Evolutionary conservation across 2,888 invertebrate genomes (phyloP), one percentile per base, ranked within the genome.

Genomic region (Pristionchus fissidentatus): DNA sequence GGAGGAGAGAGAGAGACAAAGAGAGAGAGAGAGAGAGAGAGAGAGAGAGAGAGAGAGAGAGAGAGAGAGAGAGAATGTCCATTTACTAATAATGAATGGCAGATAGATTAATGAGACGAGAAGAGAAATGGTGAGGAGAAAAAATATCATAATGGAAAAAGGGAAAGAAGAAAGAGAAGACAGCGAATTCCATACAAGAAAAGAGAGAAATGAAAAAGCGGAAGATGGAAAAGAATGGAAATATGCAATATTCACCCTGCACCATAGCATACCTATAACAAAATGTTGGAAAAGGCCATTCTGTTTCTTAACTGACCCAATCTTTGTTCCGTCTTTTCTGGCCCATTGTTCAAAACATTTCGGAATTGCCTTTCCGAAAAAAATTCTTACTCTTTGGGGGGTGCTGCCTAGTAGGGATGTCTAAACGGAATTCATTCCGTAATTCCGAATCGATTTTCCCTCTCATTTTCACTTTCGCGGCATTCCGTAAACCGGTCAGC

Each of bases 31-130:
- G 22, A 60, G 60, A 32, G 60, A 60, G 13, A 32, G 41, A 19
- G 79, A 79, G 84, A 84, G 84, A 66, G 73, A 66, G 66, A n/a
- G 66, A 80, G 38, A 22, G 49, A 62, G 26, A 32, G 22, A 60
- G 60, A 32, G 60, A 60, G 13, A 32, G 41, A 19, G 70, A 41
- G n/a, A 43, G 46, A 46, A 73, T 73, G 73, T 73, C 29, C 73
- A 46, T 73, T 73, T 73, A 73, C 73, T 73, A 73, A 73, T 73
- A 73, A 73, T 73, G 73, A 73, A 73, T 73, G 73, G 46, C 73
- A 73, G 43, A 73, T 73, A 46, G 73, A 73, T 43, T 43, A 46
- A 73, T 73, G 46, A 46, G 73, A 73, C 41, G 73, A 46, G 46
- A 73, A 46, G 73, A 43, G 46, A 46, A 73, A 43, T 73, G 73